Conservation (phyloP, 2,113 vertebrate genomes). For the Ardeotis arabs region DNA sequence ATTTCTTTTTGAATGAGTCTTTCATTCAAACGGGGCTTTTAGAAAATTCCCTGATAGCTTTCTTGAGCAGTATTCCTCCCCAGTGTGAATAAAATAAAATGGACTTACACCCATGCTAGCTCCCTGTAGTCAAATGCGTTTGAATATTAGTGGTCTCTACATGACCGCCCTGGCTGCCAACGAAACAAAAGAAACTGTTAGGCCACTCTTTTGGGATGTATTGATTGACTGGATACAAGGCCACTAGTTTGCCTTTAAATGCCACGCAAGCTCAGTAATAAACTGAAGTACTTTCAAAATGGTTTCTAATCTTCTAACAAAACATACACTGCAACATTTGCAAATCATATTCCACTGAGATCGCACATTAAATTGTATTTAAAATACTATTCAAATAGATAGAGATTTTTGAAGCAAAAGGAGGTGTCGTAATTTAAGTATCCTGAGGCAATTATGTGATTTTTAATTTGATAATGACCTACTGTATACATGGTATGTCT, state of each 20-base stretch:
- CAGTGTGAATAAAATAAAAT: neutral
- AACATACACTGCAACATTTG: neutral
- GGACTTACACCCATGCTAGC: rapidly evolving
- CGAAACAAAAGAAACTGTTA: neutral
- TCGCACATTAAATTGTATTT: neutral
- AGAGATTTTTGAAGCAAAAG: neutral
- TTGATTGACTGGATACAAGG: neutral
- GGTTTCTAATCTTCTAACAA: neutral
- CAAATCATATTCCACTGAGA: neutral
- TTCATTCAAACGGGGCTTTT: neutral
- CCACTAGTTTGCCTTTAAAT: neutral
- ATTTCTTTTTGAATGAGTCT: neutral
- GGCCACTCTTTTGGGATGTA: neutral
- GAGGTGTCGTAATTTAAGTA: neutral
- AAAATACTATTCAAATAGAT: neutral
- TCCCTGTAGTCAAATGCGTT: neutral
- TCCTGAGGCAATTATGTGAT: neutral
- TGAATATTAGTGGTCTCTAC: neutral
- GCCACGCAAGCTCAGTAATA: neutral
- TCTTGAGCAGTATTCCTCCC: neutral
- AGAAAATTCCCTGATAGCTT: neutral
- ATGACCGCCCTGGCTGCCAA: neutral
- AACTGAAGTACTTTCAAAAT: neutral
- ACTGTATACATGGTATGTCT: neutral
- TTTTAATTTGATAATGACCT: neutral